Percentiles rank a stretch among this genome's conserved stretches.
Conservation (phyloP, 2,888 invertebrate genomes). For the Cheilosia grossa region DNA sequence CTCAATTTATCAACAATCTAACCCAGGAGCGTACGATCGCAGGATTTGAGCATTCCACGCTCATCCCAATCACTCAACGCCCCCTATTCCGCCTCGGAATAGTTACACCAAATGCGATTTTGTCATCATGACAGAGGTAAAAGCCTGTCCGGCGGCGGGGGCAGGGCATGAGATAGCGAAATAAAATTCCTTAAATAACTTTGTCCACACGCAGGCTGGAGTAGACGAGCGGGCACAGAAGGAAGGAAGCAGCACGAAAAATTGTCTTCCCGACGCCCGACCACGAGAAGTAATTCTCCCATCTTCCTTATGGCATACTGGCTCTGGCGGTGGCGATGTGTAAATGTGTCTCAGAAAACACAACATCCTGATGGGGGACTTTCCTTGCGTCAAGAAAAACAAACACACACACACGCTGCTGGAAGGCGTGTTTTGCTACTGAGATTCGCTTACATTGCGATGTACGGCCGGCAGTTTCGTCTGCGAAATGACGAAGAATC, state of each 20-base stretch:
- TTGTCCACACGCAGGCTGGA: conserved; percentile 19
- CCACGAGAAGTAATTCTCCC: conserved; percentile 6
- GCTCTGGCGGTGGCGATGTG: conserved; percentile 16
- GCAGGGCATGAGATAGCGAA: conserved; percentile 1
- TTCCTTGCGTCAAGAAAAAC: conserved; percentile 28
- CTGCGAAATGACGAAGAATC: conserved; percentile 15
- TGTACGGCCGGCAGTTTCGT: conserved; percentile 6
- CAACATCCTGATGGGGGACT: conserved; percentile 43
- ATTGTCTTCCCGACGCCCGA: conserved; percentile 52
- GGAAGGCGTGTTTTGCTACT: conserved; percentile 32
- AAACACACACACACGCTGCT: conserved; percentile 19
- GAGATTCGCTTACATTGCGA: conserved; percentile 31
- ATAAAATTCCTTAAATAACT: conserved; percentile 57
- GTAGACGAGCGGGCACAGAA: not conserved
- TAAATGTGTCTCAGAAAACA: conserved; percentile 39
- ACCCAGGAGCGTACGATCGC: conserved; percentile 8
- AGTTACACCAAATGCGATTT: conserved; percentile 16
- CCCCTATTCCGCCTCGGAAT: conserved; percentile 27
- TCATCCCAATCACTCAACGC: conserved; percentile 62
- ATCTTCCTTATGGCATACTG: conserved; percentile 22
- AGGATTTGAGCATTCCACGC: conserved; percentile 44
- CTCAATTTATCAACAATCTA: conserved; percentile 63
- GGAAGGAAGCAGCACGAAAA: conserved; percentile 49
- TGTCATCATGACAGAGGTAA: conserved; percentile 17
- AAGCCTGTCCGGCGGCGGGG: not conserved